A percentile compares a stretch with the other conserved stretches of the same genome.
phyloP scores from a whole-genome alignment of 2,113 vertebrate species.

The Daphoenositta chrysoptera region DNA sequence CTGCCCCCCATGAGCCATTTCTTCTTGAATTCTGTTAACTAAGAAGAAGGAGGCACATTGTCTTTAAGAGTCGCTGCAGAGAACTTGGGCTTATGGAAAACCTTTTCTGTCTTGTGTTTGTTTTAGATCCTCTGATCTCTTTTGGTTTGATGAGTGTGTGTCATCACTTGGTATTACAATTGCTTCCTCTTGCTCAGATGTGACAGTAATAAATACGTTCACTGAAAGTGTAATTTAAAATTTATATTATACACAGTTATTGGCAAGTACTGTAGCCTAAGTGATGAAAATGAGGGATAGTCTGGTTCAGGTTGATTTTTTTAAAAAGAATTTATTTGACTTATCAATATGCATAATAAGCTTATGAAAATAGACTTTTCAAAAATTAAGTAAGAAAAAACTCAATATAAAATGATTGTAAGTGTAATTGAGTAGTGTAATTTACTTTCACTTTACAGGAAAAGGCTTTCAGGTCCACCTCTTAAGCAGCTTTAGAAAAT shows the following conservation, averaged over 20 bases:
- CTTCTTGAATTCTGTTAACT: not conserved
- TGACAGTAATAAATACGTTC: slow-evolving; percentile 38
- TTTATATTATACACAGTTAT: slow-evolving; percentile 25
- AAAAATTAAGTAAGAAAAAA: slow-evolving; percentile 31
- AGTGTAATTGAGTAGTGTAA: slow-evolving; percentile 35
- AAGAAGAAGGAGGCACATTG: not conserved
- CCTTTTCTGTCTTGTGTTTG: slow-evolving; percentile 14
- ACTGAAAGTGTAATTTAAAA: slow-evolving; percentile 28
- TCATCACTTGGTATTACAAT: slow-evolving; percentile 36
- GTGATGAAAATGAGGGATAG: not conserved
- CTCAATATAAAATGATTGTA: slow-evolving; percentile 5
- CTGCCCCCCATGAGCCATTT: rapidly evolving
- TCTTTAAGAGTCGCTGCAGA: not conserved
- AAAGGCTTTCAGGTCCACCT: slow-evolving; percentile 42
- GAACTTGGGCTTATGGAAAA: not conserved
- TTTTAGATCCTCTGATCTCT: slow-evolving; percentile 34
- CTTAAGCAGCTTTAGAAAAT: slow-evolving; percentile 30
- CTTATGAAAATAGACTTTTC: slow-evolving; percentile 29
- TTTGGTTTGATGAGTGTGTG: slow-evolving; percentile 20
- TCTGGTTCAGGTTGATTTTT: not conserved
- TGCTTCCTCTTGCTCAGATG: slow-evolving; percentile 46
- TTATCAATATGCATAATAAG: not conserved
- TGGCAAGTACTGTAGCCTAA: not conserved
- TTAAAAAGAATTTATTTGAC: not conserved
- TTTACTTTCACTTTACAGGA: slow-evolving; percentile 59